phyloP scores from a whole-genome alignment of 2,888 invertebrate species.

The Hemicrepidius hirtus region DNA sequence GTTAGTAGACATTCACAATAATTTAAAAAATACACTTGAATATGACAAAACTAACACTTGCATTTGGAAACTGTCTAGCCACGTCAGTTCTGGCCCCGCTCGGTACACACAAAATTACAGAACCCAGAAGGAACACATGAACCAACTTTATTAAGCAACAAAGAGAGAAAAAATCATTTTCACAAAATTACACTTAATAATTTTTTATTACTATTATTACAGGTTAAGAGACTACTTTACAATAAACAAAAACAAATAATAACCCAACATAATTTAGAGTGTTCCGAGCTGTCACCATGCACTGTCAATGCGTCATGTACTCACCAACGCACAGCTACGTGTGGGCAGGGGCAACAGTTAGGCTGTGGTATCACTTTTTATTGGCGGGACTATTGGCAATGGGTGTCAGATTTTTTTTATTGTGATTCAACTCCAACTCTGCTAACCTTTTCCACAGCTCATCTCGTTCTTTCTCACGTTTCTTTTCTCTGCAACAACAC shows the following conservation, averaged over 20 bases:
- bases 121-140: conserved; percentile 39
- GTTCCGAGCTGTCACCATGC: conserved; percentile 53
- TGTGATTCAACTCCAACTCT: conserved; percentile 88
- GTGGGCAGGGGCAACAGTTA: conserved; percentile 63
- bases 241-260: conserved; percentile 46
- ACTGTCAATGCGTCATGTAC: conserved; percentile 55
- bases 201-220: conserved; percentile 48
- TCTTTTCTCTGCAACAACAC: conserved; percentile 84
- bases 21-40: conserved; percentile 63
- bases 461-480: conserved; percentile 96
- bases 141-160: conserved; percentile 48
- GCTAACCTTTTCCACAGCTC: conserved; percentile 98
- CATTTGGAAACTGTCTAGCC: conserved; percentile 43
- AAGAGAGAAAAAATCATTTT: conserved; percentile 35
- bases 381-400: conserved; percentile 67
- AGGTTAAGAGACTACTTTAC: conserved; percentile 47
- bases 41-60: conserved; percentile 52
- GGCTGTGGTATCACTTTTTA: conserved; percentile 70
- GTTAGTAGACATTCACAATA: conserved; percentile 61
- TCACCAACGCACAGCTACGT: conserved; percentile 62
- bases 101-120: conserved; percentile 49
- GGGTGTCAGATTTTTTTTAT: conserved; percentile 70
- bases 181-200: conserved; percentile 45
- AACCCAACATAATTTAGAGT: conserved; percentile 53
- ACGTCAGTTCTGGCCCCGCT: conserved; percentile 48